Evolutionary conservation across 2,113 vertebrate genomes (phyloP).

Genomic region (Charina bottae): DNA sequence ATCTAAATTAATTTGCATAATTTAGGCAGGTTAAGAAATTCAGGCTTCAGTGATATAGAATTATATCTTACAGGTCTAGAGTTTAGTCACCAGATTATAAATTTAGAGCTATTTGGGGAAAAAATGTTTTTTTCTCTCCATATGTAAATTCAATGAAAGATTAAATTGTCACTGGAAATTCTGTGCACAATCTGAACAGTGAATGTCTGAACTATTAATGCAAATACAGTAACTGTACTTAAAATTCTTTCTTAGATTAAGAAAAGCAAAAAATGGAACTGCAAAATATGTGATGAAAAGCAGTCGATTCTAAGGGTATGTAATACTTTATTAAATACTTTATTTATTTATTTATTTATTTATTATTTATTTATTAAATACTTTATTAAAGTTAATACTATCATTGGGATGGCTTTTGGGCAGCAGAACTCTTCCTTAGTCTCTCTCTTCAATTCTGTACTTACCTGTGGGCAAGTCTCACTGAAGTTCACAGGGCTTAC

Average conservation of each 20-base stretch:
- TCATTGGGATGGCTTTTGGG: not conserved
- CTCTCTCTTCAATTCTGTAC: not conserved
- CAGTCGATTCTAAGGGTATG: constrained; percentile 86
- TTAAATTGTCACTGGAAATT: not conserved
- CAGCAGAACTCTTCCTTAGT: not conserved
- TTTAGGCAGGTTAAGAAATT: not conserved
- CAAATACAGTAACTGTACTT: not conserved
- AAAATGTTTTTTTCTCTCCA: not conserved
- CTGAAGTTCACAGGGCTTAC: not conserved
- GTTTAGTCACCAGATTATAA: not conserved
- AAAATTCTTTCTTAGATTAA: constrained; percentile 78
- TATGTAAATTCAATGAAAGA: not conserved
- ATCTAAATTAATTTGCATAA: not conserved
- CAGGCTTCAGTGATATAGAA: not conserved
- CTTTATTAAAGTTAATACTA: not conserved
- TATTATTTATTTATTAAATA: too few species aligned
- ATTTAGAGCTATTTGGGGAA: not conserved
- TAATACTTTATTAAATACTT: too few species aligned
- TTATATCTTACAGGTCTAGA: not conserved
- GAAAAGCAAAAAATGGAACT: constrained; percentile 84
- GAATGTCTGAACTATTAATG: not conserved
- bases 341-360: too few species aligned
- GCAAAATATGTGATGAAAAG: constrained; percentile 88
- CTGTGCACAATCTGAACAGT: not conserved
- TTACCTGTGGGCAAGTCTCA: not conserved